Base-by-base conservation (phyloP, 2,888 invertebrate genomes). In the Temnothorax unifasciatus region DNA sequence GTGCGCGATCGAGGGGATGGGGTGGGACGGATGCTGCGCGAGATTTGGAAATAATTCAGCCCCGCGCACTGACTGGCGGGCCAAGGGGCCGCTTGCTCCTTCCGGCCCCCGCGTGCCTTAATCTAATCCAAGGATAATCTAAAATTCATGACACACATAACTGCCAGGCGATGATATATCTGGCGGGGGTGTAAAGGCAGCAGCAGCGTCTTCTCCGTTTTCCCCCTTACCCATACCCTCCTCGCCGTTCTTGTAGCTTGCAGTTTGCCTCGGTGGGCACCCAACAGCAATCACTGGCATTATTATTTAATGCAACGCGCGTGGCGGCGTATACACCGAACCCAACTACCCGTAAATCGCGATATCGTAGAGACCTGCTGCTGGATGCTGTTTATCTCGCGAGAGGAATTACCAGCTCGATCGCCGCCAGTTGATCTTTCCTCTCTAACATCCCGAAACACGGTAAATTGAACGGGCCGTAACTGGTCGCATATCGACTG, bases 121-220 rank as follows among this genome's bases (percentile, higher is more conserved):
- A 94, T 94, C 94, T 94, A 94, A 94, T 94, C 94, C 93, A 89
- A 92, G 93, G 92, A 94, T 94, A 94, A 94, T 94, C 93, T 93
- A 94, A 94, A 94, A 94, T 94, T 94, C 94, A 94, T 94, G 94
- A 93, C 93, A 94, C 93, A 94, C 94, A 94, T 94, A 94, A 94
- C 94, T 94, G 94, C 94, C 94, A 94, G 93, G 93, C 94, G 94
- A 94, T 94, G 94, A 94, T 94, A 94, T 94, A 94, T 94, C 93
- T 93, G 93, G 92, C 88, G 90, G 93, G 92, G 92, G 90, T 90
- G 90, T 90, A 90, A 88, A 88, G 88, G 90, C 88, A 87, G 73
- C 88, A 87, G 73, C 87, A 87, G 73, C 87, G 85, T 88, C 89
- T 89, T 87, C 83, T 85, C 87, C 73, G 85, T 76, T 71, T 61